These are phyloP conservation scores for Coluber constrictor DNA, from an alignment of 2,797 vertebrate species.

Conservation along the genomic window DNA sequence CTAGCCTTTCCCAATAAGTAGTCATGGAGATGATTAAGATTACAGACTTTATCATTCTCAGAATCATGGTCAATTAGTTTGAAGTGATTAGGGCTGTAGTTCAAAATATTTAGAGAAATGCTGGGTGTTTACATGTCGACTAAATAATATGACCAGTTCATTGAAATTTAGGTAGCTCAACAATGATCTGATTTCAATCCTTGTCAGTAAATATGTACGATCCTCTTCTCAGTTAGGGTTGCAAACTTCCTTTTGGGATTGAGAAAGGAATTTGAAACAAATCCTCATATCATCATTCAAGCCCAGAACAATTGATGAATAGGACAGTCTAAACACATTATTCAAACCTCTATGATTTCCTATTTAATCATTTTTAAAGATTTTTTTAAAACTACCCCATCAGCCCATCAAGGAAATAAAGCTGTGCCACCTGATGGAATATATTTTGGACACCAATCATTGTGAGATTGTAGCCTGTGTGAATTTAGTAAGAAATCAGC, in stretches of 20 bases:
- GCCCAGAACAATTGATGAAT: slow-evolving; percentile 28
- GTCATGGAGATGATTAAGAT: not conserved
- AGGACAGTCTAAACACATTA: slow-evolving; percentile 19
- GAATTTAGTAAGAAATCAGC: not conserved
- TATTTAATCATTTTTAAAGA: slow-evolving; percentile 11
- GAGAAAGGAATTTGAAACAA: not conserved
- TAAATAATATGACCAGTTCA: not conserved
- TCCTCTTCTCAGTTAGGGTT: not conserved
- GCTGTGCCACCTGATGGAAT: slow-evolving; percentile 16
- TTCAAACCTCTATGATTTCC: slow-evolving; percentile 9
- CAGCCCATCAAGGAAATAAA: not conserved
- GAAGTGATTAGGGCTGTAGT: not conserved
- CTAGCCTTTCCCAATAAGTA: not conserved
- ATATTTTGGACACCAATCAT: slow-evolving; percentile 26
- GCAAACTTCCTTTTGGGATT: slow-evolving; percentile 2
- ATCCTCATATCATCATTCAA: not conserved
- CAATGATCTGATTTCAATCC: not conserved
- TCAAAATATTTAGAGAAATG: not conserved
- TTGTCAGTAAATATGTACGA: slow-evolving; percentile 4
- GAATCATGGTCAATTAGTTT: not conserved
- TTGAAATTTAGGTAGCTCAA: not conserved
- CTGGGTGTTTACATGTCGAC: not conserved
- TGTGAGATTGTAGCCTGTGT: not conserved
- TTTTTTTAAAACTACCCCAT: not conserved
- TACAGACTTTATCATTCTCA: not conserved